phyloP scores from a whole-genome alignment of 2,797 vertebrate genomes.

The Melanotaenia boesemani region DNA sequence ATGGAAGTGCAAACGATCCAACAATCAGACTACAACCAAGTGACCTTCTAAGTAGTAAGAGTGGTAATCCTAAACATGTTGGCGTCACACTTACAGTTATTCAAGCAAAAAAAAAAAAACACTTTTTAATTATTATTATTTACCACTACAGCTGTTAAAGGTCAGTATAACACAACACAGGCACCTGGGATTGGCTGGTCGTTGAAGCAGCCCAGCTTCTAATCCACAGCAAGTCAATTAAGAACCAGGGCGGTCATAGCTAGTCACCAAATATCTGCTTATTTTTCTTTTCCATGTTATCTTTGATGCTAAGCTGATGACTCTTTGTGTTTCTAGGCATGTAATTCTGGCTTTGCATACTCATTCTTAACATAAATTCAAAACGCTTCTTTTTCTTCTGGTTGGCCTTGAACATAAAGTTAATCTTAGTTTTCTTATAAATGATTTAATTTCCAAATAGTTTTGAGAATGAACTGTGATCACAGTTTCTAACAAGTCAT shows the following conservation, averaged over 20 bases:
- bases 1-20: too few relatives aligned
- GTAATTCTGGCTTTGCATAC: neutral
- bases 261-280: slow-evolving; percentile 10
- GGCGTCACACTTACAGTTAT: too few relatives aligned
- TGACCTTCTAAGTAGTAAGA: too few relatives aligned
- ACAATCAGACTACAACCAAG: too few relatives aligned
- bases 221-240: slow-evolving; percentile 10
- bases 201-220: neutral
- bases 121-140: too few relatives aligned
- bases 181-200: neutral
- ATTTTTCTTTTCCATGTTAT: neutral
- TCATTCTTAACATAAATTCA: neutral
- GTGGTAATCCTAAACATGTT: neutral
- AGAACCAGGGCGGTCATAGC: slow-evolving; percentile 7
- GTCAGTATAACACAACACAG: neutral
- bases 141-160: neutral
- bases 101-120: too few relatives aligned
- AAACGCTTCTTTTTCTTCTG: neutral
- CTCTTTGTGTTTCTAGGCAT: neutral
- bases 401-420: neutral
- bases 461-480: neutral
- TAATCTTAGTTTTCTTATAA: neutral
- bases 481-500: too few relatives aligned
- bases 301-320: neutral
- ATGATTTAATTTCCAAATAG: neutral